Evolutionary conservation across 2,888 invertebrate genomes (phyloP), one percentile per base, ranked within the genome.

Genomic region (Coremacera marginata): DNA sequence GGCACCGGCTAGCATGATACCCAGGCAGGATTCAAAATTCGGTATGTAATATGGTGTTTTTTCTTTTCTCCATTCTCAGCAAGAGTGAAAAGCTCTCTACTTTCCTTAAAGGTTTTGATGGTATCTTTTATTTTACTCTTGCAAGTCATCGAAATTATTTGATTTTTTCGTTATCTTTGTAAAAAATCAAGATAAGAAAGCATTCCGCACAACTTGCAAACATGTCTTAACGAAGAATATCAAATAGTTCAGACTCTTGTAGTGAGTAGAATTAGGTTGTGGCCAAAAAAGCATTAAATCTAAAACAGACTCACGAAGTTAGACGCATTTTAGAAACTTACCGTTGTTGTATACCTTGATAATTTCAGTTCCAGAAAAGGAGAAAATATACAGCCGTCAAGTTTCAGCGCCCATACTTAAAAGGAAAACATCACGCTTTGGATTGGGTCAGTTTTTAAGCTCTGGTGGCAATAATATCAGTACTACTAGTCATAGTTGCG

Each of bases 351-450:
- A 14, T 31, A 51, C 49, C 9, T 70, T 16, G 2, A 16, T 2
- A 16, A n/a, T 74, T 75, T 14, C 74, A 82, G 82, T 86, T 55
- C 85, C 91, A 91, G 94, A 95, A 83, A 95, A 95, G 89, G 96
- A 96, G 89, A 96, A 95, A 89, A 93, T 95, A 82, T 95, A 96
- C 90, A 94, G 93, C 85, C 94, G 98, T 9, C 98, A 98, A 91
- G 95, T 96, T 89, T 98, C 98, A 25, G 98, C 98, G 65, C 98
- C 98, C n/a, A 94, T 97, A 86, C 92, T 98, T 84, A 96, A 96
- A 90, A 92, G 97, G 90, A 97, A 96, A 91, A 96, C 95, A 83
- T 97, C 97, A 80, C 94, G 95, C 84, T 96, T 98, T 90, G 96
- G 96, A 84, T 92, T 96, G 90, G 96, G 96, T 90, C 95, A 95